A percentile compares a stretch with the other conserved stretches of the same genome.
Conservation (phyloP, 2,797 vertebrate genomes). For the Nannoperca obscura region DNA sequence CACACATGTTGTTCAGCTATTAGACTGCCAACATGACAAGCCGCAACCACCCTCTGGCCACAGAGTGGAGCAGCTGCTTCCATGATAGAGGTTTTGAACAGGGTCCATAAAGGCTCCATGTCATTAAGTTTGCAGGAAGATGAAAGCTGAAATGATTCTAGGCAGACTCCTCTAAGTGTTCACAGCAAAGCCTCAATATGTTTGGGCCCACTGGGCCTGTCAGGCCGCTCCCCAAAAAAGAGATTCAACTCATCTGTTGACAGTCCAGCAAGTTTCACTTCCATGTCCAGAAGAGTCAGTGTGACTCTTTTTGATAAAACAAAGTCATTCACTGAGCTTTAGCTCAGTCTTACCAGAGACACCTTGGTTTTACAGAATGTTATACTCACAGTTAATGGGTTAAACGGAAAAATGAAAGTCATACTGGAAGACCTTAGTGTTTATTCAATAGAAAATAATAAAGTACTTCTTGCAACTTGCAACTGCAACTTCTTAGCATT, state of each 20-base stretch:
- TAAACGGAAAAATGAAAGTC: not conserved
- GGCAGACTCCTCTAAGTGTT: constrained; percentile 9
- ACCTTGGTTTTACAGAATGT: constrained; percentile 10
- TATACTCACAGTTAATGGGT: not conserved
- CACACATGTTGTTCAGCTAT: constrained; percentile 28
- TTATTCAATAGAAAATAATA: not conserved
- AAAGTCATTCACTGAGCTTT: constrained; percentile 7
- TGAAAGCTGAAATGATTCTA: constrained; percentile 31
- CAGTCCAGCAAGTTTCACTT: constrained; percentile 24
- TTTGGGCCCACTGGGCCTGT: constrained; percentile 1
- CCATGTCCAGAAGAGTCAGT: constrained; percentile 11
- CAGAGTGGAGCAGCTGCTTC: constrained; percentile 34
- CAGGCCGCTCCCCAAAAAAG: constrained; percentile 18
- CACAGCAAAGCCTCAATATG: not conserved
- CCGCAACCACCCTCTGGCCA: constrained; percentile 29
- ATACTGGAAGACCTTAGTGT: not conserved
- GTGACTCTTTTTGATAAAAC: constrained; percentile 20
- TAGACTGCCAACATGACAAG: constrained; percentile 39
- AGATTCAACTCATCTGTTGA: constrained; percentile 22
- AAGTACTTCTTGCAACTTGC: too few species aligned
- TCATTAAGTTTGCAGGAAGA: constrained; percentile 27
- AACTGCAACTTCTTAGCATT: too few species aligned
- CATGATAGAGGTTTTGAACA: constrained; percentile 32
- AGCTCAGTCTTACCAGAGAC: constrained; percentile 5
- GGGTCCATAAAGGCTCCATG: constrained; percentile 12